Evolutionary conservation across 2,888 invertebrate species (phyloP), one percentile per base, ranked within the genome.

Genomic region (Dicyrtoma fusca): DNA sequence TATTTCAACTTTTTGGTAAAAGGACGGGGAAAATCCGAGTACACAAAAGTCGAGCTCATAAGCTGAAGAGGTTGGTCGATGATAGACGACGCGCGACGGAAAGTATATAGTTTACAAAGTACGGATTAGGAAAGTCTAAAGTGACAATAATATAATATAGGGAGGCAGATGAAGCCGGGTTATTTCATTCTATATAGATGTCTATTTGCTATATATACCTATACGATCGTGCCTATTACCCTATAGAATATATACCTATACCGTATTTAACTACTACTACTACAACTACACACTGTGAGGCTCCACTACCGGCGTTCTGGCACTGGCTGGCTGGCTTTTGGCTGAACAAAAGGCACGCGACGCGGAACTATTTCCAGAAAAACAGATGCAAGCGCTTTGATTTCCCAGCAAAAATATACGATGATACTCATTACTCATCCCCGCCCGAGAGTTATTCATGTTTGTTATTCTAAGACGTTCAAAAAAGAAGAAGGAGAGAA

Each of bases 351-450:
- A 71, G 71, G 71, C 71, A 71, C 71, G 71, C 71, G 71, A 55
- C 71, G 62, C 57, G 62, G 70, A 47, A 57, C 61, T 70, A 64
- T 64, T 65, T 55, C 64, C 61, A 53, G 47, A 57, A 71, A 71
- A 72, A 65, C 71, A 71, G 71, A 71, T 71, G 71, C 71, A 63
- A 57, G 47, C 62, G 49, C 64, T 71, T 71, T 68, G 64, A 71
- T 65, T 71, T 71, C 65, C 44, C 65, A 71, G 64, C 71, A 71
- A 71, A 71, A 71, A 65, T 71, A 71, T 65, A 71, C 65, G 47
- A 65, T 62, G 65, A 64, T 63, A 62, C 62, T 61, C 65, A 71
- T 71, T 71, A 71, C 71, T 71, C 71, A 71, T 71, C 64, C 62
- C 55, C 55, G 45, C 64, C 55, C 55, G 44, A 68, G 68, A 57